These are phyloP conservation scores for Macaca mulatta DNA, from an alignment of 2,113 vertebrate genomes.

Conservation along the genomic window DNA sequence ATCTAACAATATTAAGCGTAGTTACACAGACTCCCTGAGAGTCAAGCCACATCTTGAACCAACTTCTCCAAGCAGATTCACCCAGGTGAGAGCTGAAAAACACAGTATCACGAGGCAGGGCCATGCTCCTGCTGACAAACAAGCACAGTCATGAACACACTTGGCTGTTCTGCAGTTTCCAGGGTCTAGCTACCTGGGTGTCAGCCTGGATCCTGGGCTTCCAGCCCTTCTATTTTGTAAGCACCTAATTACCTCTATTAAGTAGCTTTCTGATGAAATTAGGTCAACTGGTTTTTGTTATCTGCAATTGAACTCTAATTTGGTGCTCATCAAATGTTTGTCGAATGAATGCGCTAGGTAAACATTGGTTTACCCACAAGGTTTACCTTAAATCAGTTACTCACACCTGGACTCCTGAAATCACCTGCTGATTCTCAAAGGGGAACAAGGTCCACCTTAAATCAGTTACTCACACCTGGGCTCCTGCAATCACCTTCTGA, in stretches of 20 bases:
- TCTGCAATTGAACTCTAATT: background rate
- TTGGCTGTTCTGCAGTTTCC: background rate
- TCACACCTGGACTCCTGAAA: background rate
- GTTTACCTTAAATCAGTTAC: background rate
- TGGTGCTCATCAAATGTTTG: background rate
- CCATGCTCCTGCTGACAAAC: background rate
- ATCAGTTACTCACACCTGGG: background rate
- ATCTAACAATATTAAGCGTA: background rate
- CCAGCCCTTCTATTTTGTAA: background rate
- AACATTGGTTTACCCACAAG: background rate
- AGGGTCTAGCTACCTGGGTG: background rate
- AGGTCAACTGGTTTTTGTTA: background rate
- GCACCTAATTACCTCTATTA: background rate
- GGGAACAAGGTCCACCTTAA: background rate
- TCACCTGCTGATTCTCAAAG: background rate
- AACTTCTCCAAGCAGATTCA: no score
- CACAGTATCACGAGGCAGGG: no score
- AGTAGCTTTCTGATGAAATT: background rate
- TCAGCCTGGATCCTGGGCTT: background rate
- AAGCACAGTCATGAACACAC: rapidly evolving
- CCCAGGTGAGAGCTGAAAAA: background rate
- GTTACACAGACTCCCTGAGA: background rate
- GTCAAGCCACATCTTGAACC: background rate
- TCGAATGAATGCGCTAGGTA: background rate
- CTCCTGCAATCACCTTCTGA: background rate